phyloP scores from a whole-genome alignment of 2,888 invertebrate genomes.

The Phlogophora meticulosa region DNA sequence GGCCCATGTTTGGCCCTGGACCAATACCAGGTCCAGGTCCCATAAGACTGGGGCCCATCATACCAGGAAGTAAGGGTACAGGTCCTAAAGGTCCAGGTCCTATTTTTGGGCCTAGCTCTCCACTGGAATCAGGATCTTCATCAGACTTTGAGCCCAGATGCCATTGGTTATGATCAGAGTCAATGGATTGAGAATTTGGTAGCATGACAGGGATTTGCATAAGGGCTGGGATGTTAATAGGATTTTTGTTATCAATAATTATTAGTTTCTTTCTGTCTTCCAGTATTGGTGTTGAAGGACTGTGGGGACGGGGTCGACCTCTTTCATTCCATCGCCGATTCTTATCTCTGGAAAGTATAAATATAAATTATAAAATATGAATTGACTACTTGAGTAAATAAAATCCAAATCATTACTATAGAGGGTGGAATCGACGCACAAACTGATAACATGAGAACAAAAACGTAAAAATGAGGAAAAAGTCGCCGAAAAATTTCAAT shows the following conservation, averaged over 20 bases:
- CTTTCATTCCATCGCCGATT: slow-evolving; percentile 82
- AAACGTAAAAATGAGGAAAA: too few species aligned
- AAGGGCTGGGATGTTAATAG: slow-evolving; percentile 76
- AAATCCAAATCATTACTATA: background rate
- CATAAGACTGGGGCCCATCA: slow-evolving; percentile 68
- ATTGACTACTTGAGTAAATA: slow-evolving; percentile 1
- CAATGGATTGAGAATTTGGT: slow-evolving; percentile 76
- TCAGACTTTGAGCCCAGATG: slow-evolving; percentile 74
- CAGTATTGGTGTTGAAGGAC: slow-evolving; percentile 77
- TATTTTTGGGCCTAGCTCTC: slow-evolving; percentile 64
- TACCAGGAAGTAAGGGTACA: slow-evolving; percentile 67
- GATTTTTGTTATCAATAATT: slow-evolving; percentile 70
- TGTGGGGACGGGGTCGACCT: slow-evolving; percentile 76
- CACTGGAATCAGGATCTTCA: slow-evolving; percentile 71
- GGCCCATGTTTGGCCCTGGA: slow-evolving; percentile 60
- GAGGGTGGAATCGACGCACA: too few species aligned
- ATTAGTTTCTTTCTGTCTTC: slow-evolving; percentile 78
- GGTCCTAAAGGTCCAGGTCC: slow-evolving; percentile 60
- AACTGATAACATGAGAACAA: too few species aligned
- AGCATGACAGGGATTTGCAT: slow-evolving; percentile 84
- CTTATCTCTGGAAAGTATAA: slow-evolving; percentile 77
- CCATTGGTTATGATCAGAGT: slow-evolving; percentile 77
- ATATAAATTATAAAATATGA: too few species aligned
- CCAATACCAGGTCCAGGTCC: slow-evolving; percentile 65
- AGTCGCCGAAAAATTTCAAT: too few species aligned